Base-by-base conservation (phyloP, 53 echinoderm and acorn worm genomes). In the Hippasteria phrygiana region DNA sequence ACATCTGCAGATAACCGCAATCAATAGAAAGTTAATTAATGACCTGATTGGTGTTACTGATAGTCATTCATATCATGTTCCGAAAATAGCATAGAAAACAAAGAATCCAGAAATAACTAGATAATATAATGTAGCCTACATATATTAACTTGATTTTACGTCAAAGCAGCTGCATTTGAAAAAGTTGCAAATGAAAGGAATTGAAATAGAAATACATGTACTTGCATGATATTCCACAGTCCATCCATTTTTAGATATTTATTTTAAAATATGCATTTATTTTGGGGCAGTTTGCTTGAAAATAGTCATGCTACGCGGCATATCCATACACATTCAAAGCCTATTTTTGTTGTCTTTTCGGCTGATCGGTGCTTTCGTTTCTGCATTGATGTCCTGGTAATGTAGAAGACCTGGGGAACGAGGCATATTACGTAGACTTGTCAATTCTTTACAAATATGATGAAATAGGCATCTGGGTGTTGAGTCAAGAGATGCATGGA, bases 391-490 rank as follows among this genome's bases (percentile, higher is more conserved):
- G 22, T 12, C 32, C 8, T 36, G 35, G 85, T 85, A 48, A 85
- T 83, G 46, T 45, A 83, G 35, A 79, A 79, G 79, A 55, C 59
- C 82, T 82, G 45, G 85, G 85, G 35, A 12, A 50, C 34, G 31
- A 16, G 34, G 51, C 38, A 53, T 85, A 35, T 85, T 85, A 85
- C 85, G 85, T 85, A 48, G 70, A 85, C 47, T 32, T 36, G 34
- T 16, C 85, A n/a, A 42, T 65, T 66, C 83, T 67, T 69, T 48
- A 48, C 46, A 66, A 47, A 69, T 16, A 83, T 85, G 85, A 85
- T 71, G 85, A 70, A 64, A 85, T 70, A 69, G 70, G 36, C 71
- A 64, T 85, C 85, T 71, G 71, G 85, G 85, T 20, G 39, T 26
- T 34, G 67, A 34, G 59, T n/a, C n/a, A n/a, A n/a, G n/a, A n/a